Percentiles rank a stretch among this genome's conserved stretches.
phyloP scores from a whole-genome alignment of 2,113 vertebrate genomes.

The Tricholaema leucomelas region DNA sequence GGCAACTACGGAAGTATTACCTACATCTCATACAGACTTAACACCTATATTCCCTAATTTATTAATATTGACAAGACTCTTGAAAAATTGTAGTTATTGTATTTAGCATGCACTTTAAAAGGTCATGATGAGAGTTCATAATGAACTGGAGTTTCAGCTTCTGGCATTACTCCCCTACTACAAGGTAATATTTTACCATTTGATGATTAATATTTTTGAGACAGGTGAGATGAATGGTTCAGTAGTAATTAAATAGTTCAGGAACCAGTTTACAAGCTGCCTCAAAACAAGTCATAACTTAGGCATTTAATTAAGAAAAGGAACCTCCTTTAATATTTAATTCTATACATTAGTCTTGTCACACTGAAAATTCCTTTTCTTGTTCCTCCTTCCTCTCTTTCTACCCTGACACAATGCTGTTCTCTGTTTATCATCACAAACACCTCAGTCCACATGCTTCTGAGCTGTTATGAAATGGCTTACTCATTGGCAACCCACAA shows the following conservation, averaged over 20 bases:
- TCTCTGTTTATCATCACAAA: neutral
- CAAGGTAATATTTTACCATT: slow-evolving; percentile 39
- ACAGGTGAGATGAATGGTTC: slow-evolving; percentile 4
- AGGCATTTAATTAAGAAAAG: slow-evolving; percentile 55
- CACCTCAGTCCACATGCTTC: neutral
- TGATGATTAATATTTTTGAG: slow-evolving; percentile 62
- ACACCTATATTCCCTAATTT: neutral
- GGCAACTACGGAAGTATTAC: neutral
- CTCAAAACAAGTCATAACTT: slow-evolving; percentile 32
- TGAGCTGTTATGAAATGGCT: neutral
- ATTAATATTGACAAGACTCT: neutral
- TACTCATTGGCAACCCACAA: neutral
- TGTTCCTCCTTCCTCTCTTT: slow-evolving; percentile 11
- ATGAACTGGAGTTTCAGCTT: slow-evolving; percentile 39
- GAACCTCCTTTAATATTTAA: slow-evolving; percentile 36
- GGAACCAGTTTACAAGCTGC: slow-evolving; percentile 33
- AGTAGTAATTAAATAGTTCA: slow-evolving; percentile 54
- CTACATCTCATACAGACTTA: neutral
- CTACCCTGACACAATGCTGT: neutral
- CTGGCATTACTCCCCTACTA: neutral
- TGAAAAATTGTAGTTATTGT: neutral
- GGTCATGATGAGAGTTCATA: neutral
- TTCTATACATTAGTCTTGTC: slow-evolving; percentile 6
- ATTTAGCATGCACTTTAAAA: neutral
- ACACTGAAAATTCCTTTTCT: slow-evolving; percentile 22